phyloP scores from a whole-genome alignment of 2,113 vertebrate genomes.

The Prietella phreatophila region DNA sequence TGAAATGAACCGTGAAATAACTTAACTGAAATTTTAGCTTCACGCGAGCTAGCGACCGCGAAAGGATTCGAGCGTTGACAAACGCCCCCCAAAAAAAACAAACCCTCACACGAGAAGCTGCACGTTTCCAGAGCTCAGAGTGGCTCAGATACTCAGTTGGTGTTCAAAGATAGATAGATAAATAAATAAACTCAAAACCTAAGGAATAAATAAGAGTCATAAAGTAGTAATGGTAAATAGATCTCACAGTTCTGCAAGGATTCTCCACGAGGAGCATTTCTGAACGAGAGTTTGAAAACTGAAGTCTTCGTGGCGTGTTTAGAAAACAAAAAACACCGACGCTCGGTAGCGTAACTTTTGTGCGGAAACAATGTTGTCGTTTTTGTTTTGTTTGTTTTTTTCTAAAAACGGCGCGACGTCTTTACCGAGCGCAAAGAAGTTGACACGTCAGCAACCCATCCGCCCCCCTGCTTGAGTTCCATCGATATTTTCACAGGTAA shows the following conservation, averaged over 20 bases:
- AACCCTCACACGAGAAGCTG: conserved; percentile 57
- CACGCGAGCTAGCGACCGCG: conserved; percentile 37
- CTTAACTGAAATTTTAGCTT: conserved; percentile 57
- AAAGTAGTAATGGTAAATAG: conserved; percentile 74
- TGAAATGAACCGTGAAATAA: conserved; percentile 71
- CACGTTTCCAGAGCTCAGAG: conserved; percentile 70
- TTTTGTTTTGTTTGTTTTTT: too few species aligned
- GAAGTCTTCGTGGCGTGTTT: conserved; percentile 59
- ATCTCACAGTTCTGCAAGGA: conserved; percentile 76
- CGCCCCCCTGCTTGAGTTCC: conserved; percentile 45
- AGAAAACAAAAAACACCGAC: conserved; percentile 59
- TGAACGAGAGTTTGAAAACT: conserved; percentile 12
- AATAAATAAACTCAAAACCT: conserved; percentile 83
- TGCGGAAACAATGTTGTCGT: conserved; percentile 50
- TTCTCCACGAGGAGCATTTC: conserved; percentile 57
- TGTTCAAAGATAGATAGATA: conserved; percentile 76
- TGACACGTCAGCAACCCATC: conserved; percentile 7
- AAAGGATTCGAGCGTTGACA: conserved; percentile 43
- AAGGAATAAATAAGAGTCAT: conserved; percentile 80
- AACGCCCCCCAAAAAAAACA: conserved; percentile 45
- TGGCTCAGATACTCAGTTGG: conserved; percentile 69
- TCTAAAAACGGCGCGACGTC: conserved; percentile 57
- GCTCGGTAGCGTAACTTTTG: conserved; percentile 58
- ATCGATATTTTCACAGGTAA: conserved; percentile 72
- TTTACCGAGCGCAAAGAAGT: conserved; percentile 47